Evolutionary conservation across 2,113 vertebrate genomes (phyloP).

Genomic region (Zosterops japonicus): DNA sequence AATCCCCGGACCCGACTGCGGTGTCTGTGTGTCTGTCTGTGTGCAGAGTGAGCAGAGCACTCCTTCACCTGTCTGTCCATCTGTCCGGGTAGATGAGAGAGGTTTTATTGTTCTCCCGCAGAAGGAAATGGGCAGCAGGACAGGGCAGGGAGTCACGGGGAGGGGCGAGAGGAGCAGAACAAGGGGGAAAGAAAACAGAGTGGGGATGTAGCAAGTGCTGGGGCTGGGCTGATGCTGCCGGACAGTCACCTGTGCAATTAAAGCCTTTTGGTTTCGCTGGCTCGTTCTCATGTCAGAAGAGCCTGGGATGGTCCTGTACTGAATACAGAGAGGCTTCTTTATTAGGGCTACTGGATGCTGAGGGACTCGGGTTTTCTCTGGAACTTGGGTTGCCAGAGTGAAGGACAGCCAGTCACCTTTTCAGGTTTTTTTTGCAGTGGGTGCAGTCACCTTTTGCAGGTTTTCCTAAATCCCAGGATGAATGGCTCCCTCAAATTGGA

Average conservation of each 20-base stretch:
- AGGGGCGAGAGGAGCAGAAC: background rate
- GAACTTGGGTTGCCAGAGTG: background rate
- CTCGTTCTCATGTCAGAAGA: background rate
- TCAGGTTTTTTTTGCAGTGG: background rate
- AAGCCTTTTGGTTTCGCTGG: background rate
- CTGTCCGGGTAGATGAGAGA: background rate
- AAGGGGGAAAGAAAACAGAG: background rate
- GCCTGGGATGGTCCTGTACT: background rate
- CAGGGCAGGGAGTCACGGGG: background rate
- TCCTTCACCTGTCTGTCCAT: background rate
- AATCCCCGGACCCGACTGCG: background rate
- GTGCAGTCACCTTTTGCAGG: background rate
- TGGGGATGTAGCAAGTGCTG: rapidly evolving
- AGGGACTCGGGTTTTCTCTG: background rate
- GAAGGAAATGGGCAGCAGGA: background rate
- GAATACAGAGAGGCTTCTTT: background rate
- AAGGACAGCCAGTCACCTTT: background rate
- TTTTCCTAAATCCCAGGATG: background rate
- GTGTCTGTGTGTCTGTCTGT: background rate
- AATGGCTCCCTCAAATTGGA: background rate
- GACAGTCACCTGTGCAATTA: background rate
- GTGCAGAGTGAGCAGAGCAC: background rate
- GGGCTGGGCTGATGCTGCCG: background rate
- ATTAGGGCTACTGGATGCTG: background rate
- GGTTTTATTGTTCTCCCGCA: background rate